These are phyloP conservation scores for Gobio occitaniae DNA, from an alignment of 2,797 vertebrate genomes.

Conservation along the genomic window DNA sequence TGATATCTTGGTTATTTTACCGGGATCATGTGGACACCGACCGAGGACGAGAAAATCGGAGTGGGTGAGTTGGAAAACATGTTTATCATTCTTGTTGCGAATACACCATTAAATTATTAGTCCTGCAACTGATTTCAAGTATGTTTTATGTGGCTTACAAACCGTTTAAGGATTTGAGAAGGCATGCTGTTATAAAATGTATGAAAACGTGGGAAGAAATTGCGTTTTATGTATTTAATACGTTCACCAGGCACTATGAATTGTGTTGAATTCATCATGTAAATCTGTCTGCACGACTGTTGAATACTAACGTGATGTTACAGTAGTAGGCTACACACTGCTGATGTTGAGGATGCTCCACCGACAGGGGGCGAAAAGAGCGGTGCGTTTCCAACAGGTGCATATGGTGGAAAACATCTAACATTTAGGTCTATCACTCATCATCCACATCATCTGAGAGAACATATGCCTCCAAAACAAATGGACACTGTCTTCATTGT, in stretches of 20 bases:
- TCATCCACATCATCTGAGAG: not conserved
- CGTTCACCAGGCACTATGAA: not conserved
- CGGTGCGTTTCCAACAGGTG: constrained; percentile 65
- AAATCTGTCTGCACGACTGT: constrained; percentile 11
- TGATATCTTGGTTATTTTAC: constrained; percentile 58
- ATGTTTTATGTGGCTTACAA: not conserved
- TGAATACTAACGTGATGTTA: constrained; percentile 35
- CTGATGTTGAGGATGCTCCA: constrained; percentile 2
- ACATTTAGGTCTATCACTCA: not conserved
- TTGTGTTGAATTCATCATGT: not conserved
- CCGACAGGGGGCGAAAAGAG: constrained; percentile 58
- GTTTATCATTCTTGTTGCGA: not conserved
- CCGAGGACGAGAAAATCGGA: constrained; percentile 93
- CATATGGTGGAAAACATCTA: constrained; percentile 20
- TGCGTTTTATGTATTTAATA: not conserved
- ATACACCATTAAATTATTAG: not conserved
- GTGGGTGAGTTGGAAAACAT: constrained; percentile 84
- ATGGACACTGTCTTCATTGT: not conserved
- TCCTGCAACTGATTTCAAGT: not conserved
- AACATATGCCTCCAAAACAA: not conserved
- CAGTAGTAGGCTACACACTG: constrained; percentile 2
- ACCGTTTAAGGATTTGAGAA: not conserved
- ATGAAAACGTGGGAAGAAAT: not conserved
- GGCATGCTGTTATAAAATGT: not conserved
- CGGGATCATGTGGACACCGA: constrained; percentile 89